A percentile compares a stretch with the other conserved stretches of the same genome.
Evolutionary conservation across 2,888 invertebrate species (phyloP).

Genomic region (Pyrgus malvae): DNA sequence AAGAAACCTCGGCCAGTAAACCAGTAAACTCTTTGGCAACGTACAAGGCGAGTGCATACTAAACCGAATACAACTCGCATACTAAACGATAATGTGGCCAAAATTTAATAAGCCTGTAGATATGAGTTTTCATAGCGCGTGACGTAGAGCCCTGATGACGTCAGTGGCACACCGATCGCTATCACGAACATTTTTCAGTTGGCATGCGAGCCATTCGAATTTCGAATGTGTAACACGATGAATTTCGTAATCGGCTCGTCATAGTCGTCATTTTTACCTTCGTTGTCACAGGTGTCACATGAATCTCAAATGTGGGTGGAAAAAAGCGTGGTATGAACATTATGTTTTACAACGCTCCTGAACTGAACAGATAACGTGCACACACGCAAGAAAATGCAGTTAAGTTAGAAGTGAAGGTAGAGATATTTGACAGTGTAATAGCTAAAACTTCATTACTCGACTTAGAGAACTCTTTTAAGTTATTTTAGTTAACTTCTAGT

Average conservation of each 20-base stretch:
- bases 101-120: slow-evolving; percentile 19
- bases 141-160: slow-evolving; percentile 13
- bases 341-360: too few species aligned
- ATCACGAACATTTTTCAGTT: slow-evolving; percentile 17
- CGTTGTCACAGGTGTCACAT: too few species aligned
- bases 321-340: too few species aligned
- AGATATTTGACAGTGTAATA: too few species aligned
- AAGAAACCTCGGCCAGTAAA: slow-evolving; percentile 5
- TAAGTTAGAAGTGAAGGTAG: too few species aligned
- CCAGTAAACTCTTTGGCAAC: slow-evolving; percentile 17
- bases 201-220: slow-evolving; percentile 17
- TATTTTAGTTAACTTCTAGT: too few species aligned
- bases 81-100: slow-evolving; percentile 7
- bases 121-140: slow-evolving; percentile 15
- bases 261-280: too few species aligned
- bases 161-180: slow-evolving; percentile 6
- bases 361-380: too few species aligned
- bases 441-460: too few species aligned
- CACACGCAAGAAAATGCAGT: too few species aligned
- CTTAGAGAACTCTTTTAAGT: too few species aligned
- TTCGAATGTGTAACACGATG: slow-evolving; percentile 11
- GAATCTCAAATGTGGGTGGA: too few species aligned
- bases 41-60: background rate
- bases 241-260: slow-evolving; percentile 1
- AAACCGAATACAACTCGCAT: slow-evolving; percentile 6